Evolutionary conservation across 2,888 invertebrate species (phyloP).

Genomic region (Tigriopus californicus): DNA sequence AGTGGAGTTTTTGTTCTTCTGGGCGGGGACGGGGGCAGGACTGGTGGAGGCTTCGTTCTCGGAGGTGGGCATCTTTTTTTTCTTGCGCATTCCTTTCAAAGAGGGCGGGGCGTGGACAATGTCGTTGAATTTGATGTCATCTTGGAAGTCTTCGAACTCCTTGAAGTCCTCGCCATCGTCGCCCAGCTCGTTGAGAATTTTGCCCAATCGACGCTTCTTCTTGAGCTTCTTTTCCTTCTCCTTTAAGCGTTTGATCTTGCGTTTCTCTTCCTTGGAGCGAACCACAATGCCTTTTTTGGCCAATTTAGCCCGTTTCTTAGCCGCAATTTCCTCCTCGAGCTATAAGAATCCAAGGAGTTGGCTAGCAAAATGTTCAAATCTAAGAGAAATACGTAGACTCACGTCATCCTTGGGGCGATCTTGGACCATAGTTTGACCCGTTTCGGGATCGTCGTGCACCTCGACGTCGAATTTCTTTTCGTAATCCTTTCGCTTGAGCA

Average conservation of each 20-base stretch:
- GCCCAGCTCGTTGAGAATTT: not conserved
- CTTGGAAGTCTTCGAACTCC: slow-evolving; percentile 1
- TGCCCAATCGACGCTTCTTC: slow-evolving; percentile 1
- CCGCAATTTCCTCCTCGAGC: not conserved
- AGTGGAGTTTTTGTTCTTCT: too few relatives aligned
- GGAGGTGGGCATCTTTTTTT: not conserved
- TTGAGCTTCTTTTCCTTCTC: slow-evolving; percentile 6
- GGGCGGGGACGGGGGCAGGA: too few relatives aligned
- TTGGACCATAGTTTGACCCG: not conserved
- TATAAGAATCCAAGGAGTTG: not conserved
- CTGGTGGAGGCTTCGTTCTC: too few relatives aligned
- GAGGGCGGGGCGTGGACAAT: slow-evolving; percentile 5
- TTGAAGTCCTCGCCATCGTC: not conserved
- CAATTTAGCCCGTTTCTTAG: not conserved
- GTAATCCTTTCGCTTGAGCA: not conserved
- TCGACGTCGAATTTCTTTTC: slow-evolving; percentile 11
- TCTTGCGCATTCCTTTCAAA: not conserved
- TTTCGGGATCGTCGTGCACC: not conserved
- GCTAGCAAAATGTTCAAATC: too few relatives aligned
- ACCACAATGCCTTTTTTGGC: slow-evolving; percentile 4
- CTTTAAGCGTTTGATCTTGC: not conserved
- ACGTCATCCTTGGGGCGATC: slow-evolving; percentile 8
- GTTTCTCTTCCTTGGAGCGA: slow-evolving; percentile 8
- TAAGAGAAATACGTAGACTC: too few relatives aligned
- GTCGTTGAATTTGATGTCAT: slow-evolving; percentile 7